These are phyloP conservation scores for Phrynocephalus forsythii DNA, from an alignment of 2,797 vertebrate species.

Conservation along the genomic window DNA sequence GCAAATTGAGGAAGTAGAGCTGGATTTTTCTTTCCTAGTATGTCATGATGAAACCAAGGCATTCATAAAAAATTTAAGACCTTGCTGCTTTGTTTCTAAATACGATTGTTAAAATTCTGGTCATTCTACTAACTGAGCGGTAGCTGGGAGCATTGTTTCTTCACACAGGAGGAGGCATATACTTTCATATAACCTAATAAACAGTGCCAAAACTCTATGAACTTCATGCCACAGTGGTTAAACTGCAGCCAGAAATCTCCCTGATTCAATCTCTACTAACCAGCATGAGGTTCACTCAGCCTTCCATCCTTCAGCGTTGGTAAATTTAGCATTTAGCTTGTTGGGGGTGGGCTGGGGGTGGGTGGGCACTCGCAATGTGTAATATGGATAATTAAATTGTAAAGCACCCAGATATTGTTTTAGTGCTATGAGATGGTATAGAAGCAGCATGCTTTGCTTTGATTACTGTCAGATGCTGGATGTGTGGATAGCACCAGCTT, in stretches of 20 bases:
- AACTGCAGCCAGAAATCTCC: too few species aligned
- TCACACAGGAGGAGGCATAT: conserved; percentile 35
- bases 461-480: not conserved
- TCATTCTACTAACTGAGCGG: conserved; percentile 45
- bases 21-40: conserved; percentile 48
- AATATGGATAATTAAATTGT: too few species aligned
- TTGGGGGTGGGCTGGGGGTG: too few species aligned
- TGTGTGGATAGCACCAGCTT: not conserved
- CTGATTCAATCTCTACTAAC: too few species aligned
- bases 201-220: not conserved
- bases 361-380: too few species aligned
- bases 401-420: too few species aligned
- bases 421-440: too few species aligned
- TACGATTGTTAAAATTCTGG: conserved; percentile 27
- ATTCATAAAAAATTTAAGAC: conserved; percentile 56
- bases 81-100: conserved; percentile 33
- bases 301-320: too few species aligned
- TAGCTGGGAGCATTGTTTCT: conserved; percentile 22
- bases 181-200: conserved; percentile 21
- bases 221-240: too few species aligned
- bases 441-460: too few species aligned
- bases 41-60: conserved; percentile 53
- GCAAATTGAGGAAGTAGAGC: conserved; percentile 53
- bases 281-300: too few species aligned
- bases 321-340: too few species aligned